Evolutionary conservation across 2,113 vertebrate genomes (phyloP), one percentile per base, ranked within the genome.

Genomic region (Ariopsis seemanni): DNA sequence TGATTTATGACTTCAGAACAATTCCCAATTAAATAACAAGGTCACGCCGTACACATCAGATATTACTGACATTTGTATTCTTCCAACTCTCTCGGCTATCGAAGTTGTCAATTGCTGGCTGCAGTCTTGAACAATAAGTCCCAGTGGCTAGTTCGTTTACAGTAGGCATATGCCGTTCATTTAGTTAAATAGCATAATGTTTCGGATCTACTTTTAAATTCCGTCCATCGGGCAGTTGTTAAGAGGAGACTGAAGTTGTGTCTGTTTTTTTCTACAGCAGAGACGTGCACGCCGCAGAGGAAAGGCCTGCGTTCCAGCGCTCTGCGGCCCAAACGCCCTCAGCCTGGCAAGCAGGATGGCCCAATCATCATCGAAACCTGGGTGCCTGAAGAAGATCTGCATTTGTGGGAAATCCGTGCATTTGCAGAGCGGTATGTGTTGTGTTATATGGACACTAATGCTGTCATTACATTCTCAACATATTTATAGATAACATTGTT

Each of bases 401-500:
- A 99, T 81, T 95, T 99, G 17, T 99, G 98, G 98, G 98, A 99
- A 95, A 99, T 99, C 91, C 95, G 98, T 94, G 98, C 97, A 80
- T 99, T 99, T 95, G 97, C 98, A 87, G 98, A 99, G 94, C 97
- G 98, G 98, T 99, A 88, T 88, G n/a, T n/a, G n/a, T n/a, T n/a
- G 79, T 30, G 30, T 69, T 48, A 53, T 52, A 52, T 10, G 18
- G 22, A 65, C 12, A 52, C 25, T 52, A 7, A 50, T 0, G 1
- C 34, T 42, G 42, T 42, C 4, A 42, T 42, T 42, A 42, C 42
- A 42, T 42, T 42, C 42, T 42, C 42, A 42, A 42, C 42, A 42
- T 42, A 42, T 42, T 42, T 42, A 4, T 42, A 42, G 42, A 42
- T 42, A 42, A 42, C 3, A 42, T 42, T 42, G 42, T 42, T 42